phyloP scores from a whole-genome alignment of 2,888 invertebrate species.

The Eurytoma adleriae region DNA sequence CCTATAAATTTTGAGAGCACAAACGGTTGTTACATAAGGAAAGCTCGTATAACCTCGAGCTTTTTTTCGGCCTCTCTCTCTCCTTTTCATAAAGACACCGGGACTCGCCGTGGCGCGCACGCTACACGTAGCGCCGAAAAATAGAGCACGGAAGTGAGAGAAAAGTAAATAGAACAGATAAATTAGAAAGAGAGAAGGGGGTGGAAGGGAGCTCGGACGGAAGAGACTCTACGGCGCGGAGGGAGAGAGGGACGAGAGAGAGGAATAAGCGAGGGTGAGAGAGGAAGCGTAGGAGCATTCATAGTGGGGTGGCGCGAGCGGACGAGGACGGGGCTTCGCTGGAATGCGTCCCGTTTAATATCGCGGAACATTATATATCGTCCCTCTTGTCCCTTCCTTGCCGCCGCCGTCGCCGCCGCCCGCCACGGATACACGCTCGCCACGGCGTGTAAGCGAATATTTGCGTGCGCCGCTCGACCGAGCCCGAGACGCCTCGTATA shows the following conservation, averaged over 20 bases:
- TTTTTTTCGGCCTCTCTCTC: neutral
- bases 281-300: slow-evolving; percentile 72
- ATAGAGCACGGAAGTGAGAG: slow-evolving; percentile 14
- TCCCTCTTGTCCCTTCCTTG: slow-evolving; percentile 72
- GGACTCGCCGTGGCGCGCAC: neutral
- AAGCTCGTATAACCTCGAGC: neutral
- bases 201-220: slow-evolving; percentile 45
- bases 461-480: slow-evolving; percentile 34
- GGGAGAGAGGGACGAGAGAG: too few species aligned
- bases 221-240: too few species aligned
- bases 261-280: slow-evolving; percentile 52
- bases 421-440: slow-evolving; percentile 53
- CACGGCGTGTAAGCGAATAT: slow-evolving; percentile 57
- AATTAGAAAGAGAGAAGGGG: slow-evolving; percentile 51
- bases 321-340: slow-evolving; percentile 65
- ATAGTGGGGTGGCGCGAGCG: slow-evolving; percentile 71
- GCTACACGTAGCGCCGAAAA: neutral
- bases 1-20: too few species aligned
- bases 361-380: slow-evolving; percentile 76
- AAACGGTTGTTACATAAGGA: too few species aligned
- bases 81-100: slow-evolving; percentile 13
- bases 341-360: slow-evolving; percentile 76
- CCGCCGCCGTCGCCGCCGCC: slow-evolving; percentile 62
- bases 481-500: neutral
- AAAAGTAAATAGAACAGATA: slow-evolving; percentile 47